Evolutionary conservation across 2,113 vertebrate species (phyloP).

Genomic region (Puntigrus tetrazona): DNA sequence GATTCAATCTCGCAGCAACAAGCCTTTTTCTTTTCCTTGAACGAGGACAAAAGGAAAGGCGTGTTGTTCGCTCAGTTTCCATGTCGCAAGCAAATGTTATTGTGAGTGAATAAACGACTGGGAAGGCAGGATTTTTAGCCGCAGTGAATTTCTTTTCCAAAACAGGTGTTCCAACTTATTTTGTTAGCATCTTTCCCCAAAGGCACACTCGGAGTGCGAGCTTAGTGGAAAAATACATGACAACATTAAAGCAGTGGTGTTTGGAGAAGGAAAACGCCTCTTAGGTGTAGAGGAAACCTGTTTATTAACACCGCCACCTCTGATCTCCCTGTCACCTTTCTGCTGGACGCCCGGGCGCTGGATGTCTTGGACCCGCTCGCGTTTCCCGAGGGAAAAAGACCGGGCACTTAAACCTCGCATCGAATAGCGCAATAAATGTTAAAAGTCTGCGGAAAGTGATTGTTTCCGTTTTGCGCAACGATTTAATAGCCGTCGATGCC

Average conservation of each 20-base stretch:
- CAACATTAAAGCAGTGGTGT: constrained; percentile 88
- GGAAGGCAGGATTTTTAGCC: constrained; percentile 54
- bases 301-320: constrained; percentile 88
- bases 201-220: constrained; percentile 72
- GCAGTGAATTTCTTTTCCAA: constrained; percentile 63
- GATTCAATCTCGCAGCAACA: constrained; percentile 1
- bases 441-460: not conserved
- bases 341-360: constrained; percentile 22
- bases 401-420: not conserved
- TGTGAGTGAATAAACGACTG: constrained; percentile 50
- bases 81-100: constrained; percentile 50
- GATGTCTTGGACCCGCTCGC: constrained; percentile 4
- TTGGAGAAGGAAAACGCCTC: constrained; percentile 88
- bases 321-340: constrained; percentile 78
- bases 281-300: constrained; percentile 88
- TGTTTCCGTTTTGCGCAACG: not conserved
- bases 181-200: constrained; percentile 65
- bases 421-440: not conserved
- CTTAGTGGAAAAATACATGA: constrained; percentile 85
- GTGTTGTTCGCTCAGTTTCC: constrained; percentile 37
- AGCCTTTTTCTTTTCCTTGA: constrained; percentile 36
- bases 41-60: constrained; percentile 44
- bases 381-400: not conserved
- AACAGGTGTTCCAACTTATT: constrained; percentile 70
- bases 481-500: not conserved